Evolutionary conservation across 2,888 invertebrate species (phyloP), one percentile per base, ranked within the genome.

Genomic region (Hyposoter dolosus): DNA sequence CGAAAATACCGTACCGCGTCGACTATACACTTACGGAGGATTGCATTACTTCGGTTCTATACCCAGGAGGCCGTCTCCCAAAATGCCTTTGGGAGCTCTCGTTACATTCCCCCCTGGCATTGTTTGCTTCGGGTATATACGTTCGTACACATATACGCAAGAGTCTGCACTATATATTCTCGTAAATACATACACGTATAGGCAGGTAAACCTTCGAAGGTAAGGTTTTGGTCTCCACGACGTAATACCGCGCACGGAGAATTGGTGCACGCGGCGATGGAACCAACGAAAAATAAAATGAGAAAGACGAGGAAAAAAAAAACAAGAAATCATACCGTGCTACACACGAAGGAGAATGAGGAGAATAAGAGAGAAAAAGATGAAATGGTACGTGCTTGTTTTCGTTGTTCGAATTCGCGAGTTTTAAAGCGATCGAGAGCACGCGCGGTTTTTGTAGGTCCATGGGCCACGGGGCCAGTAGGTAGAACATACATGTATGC

Each of bases 391-490:
- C 89, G 85, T 85, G 83, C 83, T 76, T 75, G 80, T 72, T 74
- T 72, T 60, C 69, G 77, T 56, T 75, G 76, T 86, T 85, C 86
- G 86, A 87, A 78, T 85, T 82, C 86, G 84, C 86, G 87, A 83
- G 89, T 86, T 87, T 85, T 75, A 88, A 89, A 87, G 86, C 86
- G 89, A 90, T 89, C 89, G 88, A 76, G 90, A 90, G 87, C 88
- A 87, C 77, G 88, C 86, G 87, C 79, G 87, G 89, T 88, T 88
- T 91, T 91, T 91, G 90, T 92, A 91, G 92, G 92, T 91, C 89
- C 92, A 89, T 92, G 90, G 90, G 92, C 91, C 92, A 92, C 91
- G 91, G 89, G 91, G 92, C 91, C 91, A 92, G 87, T 89, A 87
- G 88, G 86, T 85, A 85, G 81, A 84, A 81, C 77, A 77, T 82